Base-by-base conservation (phyloP, 2,797 vertebrate genomes). In the Notoglanidium macrostoma region DNA sequence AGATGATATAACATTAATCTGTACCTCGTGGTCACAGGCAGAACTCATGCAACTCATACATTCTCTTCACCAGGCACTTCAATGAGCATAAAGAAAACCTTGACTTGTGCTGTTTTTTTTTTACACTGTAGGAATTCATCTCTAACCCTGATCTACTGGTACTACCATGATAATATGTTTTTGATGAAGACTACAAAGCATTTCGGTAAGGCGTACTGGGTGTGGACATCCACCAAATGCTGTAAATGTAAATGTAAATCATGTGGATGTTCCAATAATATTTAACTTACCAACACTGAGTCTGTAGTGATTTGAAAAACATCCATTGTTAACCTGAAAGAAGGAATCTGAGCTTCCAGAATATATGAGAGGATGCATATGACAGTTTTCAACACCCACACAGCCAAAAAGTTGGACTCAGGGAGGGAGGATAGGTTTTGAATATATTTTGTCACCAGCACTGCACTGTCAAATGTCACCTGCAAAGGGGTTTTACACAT, bases 271-370 rank as follows among this genome's bases (percentile, higher is more conserved):
- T 78, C 51, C 1, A 54, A 2, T 78, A 14, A 79, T 21, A 0
- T 10, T n/a, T 81, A 15, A 90, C 96, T 94, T 90, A 97, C 97
- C 94, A 96, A 91, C 83, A 96, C 88, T 32, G 95, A 70, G 8
- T 95, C 91, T 44, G 94, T 91, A 12, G 95, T 92, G 17, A 87
- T 86, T 84, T 90, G 92, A 35, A 96, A 86, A 87, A 94, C 92
- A 83, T 95, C 93, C 17, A 90, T 85, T 0, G 91, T 91, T 5
- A 87, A 83, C 77, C 85, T 7, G n/a, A n/a, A 88, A 84, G 86
- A 89, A n/a, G 67, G 14, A 29, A 76, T 57, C 40, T 86, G 83
- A 57, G 90, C 89, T 85, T 95, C 94, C 88, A 97, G 92, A 80
- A 93, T 89, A 88, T 86, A 68, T 3, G 96, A 94, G 46, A 97